These are phyloP conservation scores for Panthera uncia DNA, from an alignment of 2,113 vertebrate genomes.

Conservation along the genomic window DNA sequence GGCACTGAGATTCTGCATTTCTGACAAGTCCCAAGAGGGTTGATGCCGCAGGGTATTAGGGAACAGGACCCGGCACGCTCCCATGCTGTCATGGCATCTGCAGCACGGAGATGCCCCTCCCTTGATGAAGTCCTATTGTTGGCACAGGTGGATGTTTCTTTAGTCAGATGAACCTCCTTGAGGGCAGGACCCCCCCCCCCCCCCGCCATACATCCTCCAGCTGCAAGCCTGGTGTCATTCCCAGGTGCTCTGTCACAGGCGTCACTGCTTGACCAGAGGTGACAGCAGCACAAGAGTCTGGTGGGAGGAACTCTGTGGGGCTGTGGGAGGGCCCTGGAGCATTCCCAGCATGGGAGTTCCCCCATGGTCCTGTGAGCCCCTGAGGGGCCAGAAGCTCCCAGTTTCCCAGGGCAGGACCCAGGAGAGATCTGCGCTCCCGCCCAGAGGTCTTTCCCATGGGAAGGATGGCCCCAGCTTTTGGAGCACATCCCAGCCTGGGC, in stretches of 20 bases:
- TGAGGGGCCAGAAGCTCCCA: not conserved
- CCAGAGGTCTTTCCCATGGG: rapidly evolving
- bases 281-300: not conserved
- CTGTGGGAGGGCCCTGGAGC: not conserved
- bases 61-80: not conserved
- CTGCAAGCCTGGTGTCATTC: not conserved
- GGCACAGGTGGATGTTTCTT: not conserved
- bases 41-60: not conserved
- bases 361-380: not conserved
- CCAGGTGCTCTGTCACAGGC: not conserved
- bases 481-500: not conserved
- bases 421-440: no score
- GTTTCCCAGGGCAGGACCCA: not conserved
- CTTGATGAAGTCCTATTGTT: no score
- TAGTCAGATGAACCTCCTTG: rapidly evolving
- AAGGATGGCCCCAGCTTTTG: rapidly evolving
- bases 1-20: no score
- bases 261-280: rapidly evolving
- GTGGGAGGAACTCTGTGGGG: not conserved
- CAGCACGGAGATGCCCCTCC: not conserved
- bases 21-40: not conserved
- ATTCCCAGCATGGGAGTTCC: not conserved
- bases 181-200: rapidly evolving
- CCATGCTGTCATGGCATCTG: not conserved
- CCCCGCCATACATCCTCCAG: no score